A percentile compares a stretch with the other conserved stretches of the same genome.
Conservation (phyloP, 2,797 vertebrate genomes). For the Tamandua tetradactyla region DNA sequence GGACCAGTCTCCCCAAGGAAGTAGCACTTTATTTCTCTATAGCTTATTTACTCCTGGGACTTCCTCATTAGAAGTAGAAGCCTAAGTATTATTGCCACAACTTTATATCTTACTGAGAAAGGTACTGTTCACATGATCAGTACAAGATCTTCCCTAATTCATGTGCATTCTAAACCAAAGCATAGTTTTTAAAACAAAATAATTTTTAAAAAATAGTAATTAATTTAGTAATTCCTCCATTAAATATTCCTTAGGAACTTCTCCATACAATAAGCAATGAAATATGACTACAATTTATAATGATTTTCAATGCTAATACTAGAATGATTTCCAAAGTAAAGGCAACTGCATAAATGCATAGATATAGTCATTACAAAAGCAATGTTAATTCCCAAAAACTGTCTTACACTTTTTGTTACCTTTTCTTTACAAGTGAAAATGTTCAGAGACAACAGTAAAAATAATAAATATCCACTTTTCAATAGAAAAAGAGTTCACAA, state of each 20-base stretch:
- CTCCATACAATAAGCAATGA: neutral
- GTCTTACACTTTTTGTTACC: neutral
- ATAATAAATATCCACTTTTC: neutral
- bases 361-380: neutral
- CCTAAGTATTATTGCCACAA: constrained; percentile 1
- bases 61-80: neutral
- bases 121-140: neutral
- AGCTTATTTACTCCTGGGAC: constrained; percentile 23
- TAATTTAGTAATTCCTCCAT: neutral
- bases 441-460: neutral
- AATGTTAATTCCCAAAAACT: neutral
- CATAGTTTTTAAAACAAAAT: constrained; percentile 44
- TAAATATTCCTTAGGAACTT: neutral
- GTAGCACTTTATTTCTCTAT: neutral
- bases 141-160: neutral
- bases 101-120: neutral
- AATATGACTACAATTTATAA: neutral
- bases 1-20: neutral
- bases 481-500: neutral
- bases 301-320: neutral
- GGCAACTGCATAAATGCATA: neutral
- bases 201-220: constrained; percentile 49
- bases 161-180: constrained; percentile 15
- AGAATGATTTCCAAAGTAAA: constrained; percentile 1
- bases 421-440: constrained; percentile 38